Conservation (phyloP, 2,113 vertebrate genomes). For the Epinephelus moara region DNA sequence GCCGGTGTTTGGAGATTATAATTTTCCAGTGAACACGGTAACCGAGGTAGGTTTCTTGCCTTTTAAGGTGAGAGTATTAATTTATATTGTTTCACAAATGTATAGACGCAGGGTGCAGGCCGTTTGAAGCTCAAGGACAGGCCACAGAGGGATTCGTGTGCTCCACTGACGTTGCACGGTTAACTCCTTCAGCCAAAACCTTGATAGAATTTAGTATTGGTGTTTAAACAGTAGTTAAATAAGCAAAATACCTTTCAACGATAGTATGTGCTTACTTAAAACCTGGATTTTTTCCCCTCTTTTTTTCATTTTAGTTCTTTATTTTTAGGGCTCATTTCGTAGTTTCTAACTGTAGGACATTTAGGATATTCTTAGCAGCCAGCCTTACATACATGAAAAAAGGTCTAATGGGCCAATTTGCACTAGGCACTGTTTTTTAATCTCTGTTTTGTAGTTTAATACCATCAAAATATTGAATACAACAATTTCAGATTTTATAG, state of each 20-base stretch:
- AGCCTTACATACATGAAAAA: background rate
- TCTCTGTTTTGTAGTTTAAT: constrained; percentile 9
- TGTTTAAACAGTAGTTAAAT: background rate
- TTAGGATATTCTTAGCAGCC: background rate
- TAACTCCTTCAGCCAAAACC: background rate
- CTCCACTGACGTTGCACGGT: background rate
- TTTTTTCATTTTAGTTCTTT: background rate
- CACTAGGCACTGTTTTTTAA: background rate
- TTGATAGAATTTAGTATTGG: background rate
- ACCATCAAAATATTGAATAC: background rate
- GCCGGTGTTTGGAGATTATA: background rate
- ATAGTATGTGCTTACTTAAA: background rate
- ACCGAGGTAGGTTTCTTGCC: constrained; percentile 7
- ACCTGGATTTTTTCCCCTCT: background rate
- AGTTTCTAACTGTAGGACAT: background rate
- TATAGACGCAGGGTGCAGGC: background rate
- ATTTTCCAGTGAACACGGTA: constrained; percentile 9
- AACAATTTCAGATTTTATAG: constrained; percentile 6
- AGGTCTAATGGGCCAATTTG: background rate
- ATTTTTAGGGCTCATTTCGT: constrained; percentile 1
- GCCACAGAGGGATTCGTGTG: background rate
- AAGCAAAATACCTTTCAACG: background rate
- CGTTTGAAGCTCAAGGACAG: background rate
- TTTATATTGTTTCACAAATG: background rate
- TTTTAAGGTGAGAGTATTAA: background rate